These are phyloP conservation scores for Pavo muticus DNA, from an alignment of 2,113 vertebrate species.

Conservation along the genomic window DNA sequence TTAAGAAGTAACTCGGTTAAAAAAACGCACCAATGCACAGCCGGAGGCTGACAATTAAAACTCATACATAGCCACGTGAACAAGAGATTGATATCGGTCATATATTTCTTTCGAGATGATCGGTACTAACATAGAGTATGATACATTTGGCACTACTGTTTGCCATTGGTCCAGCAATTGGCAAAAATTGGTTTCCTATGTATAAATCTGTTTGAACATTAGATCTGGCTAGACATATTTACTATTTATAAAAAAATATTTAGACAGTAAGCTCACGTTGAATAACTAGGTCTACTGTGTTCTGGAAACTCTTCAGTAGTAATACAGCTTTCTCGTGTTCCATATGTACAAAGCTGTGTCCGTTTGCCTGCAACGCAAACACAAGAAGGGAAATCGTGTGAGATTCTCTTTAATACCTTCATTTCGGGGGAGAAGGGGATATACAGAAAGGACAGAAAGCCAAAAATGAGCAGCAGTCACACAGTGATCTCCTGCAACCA, in stretches of 20 bases:
- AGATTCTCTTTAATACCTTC: neutral
- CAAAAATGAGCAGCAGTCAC: neutral
- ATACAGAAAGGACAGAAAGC: neutral
- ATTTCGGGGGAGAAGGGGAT: rapidly evolving
- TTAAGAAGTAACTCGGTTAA: slow-evolving; percentile 85
- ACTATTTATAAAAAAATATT: slow-evolving; percentile 90
- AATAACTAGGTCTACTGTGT: slow-evolving; percentile 98
- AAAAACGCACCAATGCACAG: slow-evolving; percentile 87
- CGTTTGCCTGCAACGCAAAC: slow-evolving; percentile 94
- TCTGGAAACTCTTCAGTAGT: slow-evolving; percentile 99
- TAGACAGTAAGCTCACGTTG: slow-evolving; percentile 97
- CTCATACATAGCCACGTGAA: slow-evolving; percentile 83
- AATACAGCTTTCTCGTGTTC: slow-evolving; percentile 98
- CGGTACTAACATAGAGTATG: slow-evolving; percentile 88
- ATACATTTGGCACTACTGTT: slow-evolving; percentile 98
- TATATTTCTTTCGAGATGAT: slow-evolving; percentile 72
- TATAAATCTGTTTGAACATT: slow-evolving; percentile 86
- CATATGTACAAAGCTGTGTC: slow-evolving; percentile 99
- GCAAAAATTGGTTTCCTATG: slow-evolving; percentile 90
- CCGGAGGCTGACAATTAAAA: slow-evolving; percentile 87
- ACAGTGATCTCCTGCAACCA: rapidly evolving
- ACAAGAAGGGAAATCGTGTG: slow-evolving; percentile 45
- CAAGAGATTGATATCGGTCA: slow-evolving; percentile 81
- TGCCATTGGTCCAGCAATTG: slow-evolving; percentile 99
- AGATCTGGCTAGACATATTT: slow-evolving; percentile 83